Evolutionary conservation across 2,113 vertebrate genomes (phyloP).

Genomic region (Sterna hirundo): DNA sequence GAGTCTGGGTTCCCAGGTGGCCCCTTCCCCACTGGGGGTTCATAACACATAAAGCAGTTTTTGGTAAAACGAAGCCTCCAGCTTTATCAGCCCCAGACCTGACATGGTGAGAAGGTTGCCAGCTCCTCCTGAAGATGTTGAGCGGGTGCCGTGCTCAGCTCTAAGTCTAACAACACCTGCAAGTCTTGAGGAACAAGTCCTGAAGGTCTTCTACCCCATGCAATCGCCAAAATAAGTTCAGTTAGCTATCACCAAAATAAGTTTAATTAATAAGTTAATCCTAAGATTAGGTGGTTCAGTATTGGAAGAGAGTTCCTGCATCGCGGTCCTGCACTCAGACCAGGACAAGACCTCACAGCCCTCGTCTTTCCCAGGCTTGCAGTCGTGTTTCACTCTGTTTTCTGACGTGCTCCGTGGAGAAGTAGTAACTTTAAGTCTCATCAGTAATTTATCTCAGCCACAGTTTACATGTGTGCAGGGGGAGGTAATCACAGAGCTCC

Average conservation of each 20-base stretch:
- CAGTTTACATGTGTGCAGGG: neutral
- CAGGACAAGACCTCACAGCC: neutral
- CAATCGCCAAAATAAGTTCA: neutral
- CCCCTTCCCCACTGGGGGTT: neutral
- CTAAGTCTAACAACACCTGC: neutral
- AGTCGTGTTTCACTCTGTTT: neutral
- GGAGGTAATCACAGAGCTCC: slow-evolving; percentile 43
- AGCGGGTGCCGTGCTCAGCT: neutral
- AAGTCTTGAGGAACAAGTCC: neutral
- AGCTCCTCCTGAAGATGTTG: neutral
- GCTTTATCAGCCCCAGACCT: neutral
- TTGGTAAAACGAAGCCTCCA: neutral
- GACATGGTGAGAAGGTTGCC: neutral
- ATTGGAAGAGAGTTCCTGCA: neutral
- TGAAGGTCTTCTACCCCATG: neutral
- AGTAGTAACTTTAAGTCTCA: neutral
- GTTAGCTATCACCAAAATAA: neutral
- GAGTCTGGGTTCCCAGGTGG: neutral
- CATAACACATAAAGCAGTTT: accelerated
- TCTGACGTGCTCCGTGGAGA: accelerated
- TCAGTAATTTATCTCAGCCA: neutral
- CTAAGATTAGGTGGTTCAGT: neutral
- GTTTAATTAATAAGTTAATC: neutral
- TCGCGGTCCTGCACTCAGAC: neutral
- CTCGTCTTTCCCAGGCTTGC: neutral